Percentiles rank a stretch among this genome's conserved stretches.
These are phyloP conservation scores for Sarotherodon lohbergeri DNA, from an alignment of 2,113 vertebrate species.

Conservation along the genomic window DNA sequence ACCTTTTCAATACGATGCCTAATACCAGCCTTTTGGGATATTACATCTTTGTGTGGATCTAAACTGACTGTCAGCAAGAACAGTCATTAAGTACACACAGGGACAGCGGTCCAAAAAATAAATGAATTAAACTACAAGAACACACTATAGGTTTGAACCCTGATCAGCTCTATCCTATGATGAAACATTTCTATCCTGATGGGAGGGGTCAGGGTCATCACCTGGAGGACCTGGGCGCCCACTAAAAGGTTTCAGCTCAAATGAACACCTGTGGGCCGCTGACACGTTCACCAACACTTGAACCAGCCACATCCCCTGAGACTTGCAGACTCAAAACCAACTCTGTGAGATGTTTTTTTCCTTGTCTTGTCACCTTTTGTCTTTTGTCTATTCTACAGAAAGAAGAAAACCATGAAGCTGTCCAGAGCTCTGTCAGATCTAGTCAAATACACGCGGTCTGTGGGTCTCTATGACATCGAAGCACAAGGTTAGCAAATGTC, in stretches of 20 bases:
- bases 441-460: constrained; percentile 93
- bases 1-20: not conserved
- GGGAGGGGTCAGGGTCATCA: not conserved
- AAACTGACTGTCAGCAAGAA: not conserved
- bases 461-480: constrained; percentile 87
- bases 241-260: not conserved
- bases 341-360: not conserved
- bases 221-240: not conserved
- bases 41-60: not conserved
- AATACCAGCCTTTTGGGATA: not conserved
- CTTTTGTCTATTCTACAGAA: constrained; percentile 41
- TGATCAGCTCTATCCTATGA: not conserved
- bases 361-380: not conserved
- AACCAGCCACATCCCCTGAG: not conserved
- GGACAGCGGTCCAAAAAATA: not conserved
- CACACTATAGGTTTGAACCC: not conserved
- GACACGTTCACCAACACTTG: not conserved
- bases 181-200: not conserved
- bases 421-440: constrained; percentile 94
- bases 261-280: not conserved
- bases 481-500: constrained; percentile 75
- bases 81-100: not conserved
- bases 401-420: constrained; percentile 97
- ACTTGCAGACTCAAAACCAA: not conserved
- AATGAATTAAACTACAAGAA: not conserved